phyloP scores from a whole-genome alignment of 1,140 invertebrate species.

The Caerostris darwini region DNA sequence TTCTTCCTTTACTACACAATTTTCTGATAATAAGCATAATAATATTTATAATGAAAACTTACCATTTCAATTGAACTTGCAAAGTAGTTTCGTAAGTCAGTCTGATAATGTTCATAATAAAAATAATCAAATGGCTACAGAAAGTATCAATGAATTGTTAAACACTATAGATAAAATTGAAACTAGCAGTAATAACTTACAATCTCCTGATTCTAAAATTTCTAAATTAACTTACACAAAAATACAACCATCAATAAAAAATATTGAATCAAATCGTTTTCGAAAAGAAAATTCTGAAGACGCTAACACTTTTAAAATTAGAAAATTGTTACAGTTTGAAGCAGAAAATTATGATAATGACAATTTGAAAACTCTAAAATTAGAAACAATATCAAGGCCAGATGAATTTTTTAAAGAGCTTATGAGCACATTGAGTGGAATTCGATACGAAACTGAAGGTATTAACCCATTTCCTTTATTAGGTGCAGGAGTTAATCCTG shows the following conservation, averaged over 20 bases:
- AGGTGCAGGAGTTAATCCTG: constrained; percentile 64
- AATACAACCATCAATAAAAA: not conserved
- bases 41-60: not conserved
- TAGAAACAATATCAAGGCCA: not conserved
- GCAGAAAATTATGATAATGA: not conserved
- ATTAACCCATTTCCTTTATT: constrained; percentile 61
- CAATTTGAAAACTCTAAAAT: not conserved
- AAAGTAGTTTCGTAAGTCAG: not conserved
- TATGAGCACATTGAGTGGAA: constrained; percentile 26
- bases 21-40: not conserved
- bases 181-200: not conserved
- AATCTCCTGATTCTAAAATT: not conserved
- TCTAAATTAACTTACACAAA: not conserved
- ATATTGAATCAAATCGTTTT: not conserved
- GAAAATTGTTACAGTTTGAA: constrained; percentile 54
- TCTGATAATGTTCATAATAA: not conserved
- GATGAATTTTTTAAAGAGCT: not conserved
- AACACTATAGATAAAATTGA: not conserved
- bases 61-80: not conserved
- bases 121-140: not conserved
- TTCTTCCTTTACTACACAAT: not conserved
- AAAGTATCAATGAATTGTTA: not conserved
- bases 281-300: not conserved
- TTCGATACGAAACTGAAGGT: not conserved
- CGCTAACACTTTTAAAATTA: not conserved